Evolutionary conservation across 1,140 invertebrate genomes (phyloP), one percentile per base, ranked within the genome.

Genomic region (Whitmania pigra): DNA sequence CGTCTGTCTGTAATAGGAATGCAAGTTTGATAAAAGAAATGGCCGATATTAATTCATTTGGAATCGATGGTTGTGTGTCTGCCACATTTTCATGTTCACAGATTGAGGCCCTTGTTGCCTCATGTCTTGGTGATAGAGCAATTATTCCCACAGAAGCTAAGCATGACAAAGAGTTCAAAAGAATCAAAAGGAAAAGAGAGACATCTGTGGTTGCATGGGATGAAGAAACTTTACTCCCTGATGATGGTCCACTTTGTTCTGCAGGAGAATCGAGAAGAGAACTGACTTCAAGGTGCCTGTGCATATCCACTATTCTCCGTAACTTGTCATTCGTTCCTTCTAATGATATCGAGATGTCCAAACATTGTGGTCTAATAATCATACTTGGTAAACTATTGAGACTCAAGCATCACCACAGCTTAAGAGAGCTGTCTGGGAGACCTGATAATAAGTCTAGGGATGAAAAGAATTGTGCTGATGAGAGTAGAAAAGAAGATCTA

Each of bases 321-420:
- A 97, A 95, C 81, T 86, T 99, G 75, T 96, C 94, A 0, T 98
- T 97, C 84, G 90, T 99, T 77, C 94, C 94, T 60, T 93, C 94
- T 67, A 99, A 99, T 82, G 95, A 98, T 40, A 53, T 40, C 25
- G 90, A 95, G 77, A 89, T 99, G 83, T 89, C 91, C n/a, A 90
- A 90, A 78, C 92, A 90, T 78, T 85, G 88, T 3, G 88, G 89
- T 13, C 90, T 98, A 77, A 85, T 99, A 60, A 88, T 89, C 71
- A 84, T 97, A n/a, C 85, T 97, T n/a, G 94, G 93, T 29, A 91
- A 93, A 79, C 81, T 98, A 57, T 73, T 85, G 68, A 77, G 80
- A 75, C 78, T 85, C 25, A 78, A 80, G 73, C 81, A 83, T 73
- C 75, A 77, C 22, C 80, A 82, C 75, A 63, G 15, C 22, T 13